Conservation (phyloP, 2,797 vertebrate species). For the Oryzias sinensis region DNA sequence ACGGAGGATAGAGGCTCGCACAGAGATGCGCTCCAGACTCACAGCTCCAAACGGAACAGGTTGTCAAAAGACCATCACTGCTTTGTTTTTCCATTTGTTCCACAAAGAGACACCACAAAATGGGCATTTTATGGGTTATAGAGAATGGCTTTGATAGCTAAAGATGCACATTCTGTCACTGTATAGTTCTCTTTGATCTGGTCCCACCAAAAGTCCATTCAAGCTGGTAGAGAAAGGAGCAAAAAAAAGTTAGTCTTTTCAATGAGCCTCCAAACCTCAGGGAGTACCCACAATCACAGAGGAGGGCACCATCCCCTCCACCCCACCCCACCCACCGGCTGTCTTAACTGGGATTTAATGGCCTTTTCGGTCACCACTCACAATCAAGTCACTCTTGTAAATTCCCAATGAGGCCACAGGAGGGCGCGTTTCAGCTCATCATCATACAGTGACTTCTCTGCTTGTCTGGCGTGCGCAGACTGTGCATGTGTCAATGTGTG, state of each 20-base stretch:
- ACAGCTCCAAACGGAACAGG: constrained; percentile 62
- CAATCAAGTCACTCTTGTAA: constrained; percentile 13
- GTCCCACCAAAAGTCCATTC: constrained; percentile 37
- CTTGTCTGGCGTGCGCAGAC: neutral
- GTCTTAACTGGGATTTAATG: no score
- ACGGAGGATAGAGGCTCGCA: constrained; percentile 40
- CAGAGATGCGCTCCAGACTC: constrained; percentile 52
- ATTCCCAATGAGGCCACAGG: constrained; percentile 56
- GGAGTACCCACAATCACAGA: no score
- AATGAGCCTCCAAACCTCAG: neutral
- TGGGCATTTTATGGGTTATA: constrained; percentile 6
- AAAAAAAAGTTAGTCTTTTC: constrained; percentile 36
- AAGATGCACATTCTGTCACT: constrained; percentile 6
- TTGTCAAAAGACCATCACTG: constrained; percentile 54
- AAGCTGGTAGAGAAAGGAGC: constrained; percentile 27
- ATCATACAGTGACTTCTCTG: neutral
- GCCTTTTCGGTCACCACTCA: constrained; percentile 14
- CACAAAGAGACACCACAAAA: neutral
- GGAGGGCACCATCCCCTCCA: no score
- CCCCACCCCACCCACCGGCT: neutral
- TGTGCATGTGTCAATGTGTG: neutral
- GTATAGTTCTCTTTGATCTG: constrained; percentile 23
- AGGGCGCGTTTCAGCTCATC: constrained; percentile 64
- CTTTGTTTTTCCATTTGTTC: neutral
- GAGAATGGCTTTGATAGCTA: constrained; percentile 8